phyloP scores from a whole-genome alignment of 2,113 vertebrate species.

The Triplophysa siluroides region DNA sequence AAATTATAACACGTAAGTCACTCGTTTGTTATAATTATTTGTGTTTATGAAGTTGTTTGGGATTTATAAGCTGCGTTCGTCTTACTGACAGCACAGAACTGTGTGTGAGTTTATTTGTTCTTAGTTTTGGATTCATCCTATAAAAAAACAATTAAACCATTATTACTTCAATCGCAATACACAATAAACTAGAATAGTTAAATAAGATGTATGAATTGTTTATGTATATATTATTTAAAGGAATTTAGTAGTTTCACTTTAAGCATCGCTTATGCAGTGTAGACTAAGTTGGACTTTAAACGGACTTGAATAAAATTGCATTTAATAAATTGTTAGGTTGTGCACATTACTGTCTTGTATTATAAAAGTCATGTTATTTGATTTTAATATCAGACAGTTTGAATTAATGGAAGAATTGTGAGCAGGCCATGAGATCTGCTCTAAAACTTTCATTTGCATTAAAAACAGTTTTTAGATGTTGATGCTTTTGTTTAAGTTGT shows the following conservation, averaged over 20 bases:
- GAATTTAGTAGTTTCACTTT: not conserved
- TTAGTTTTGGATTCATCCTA: not conserved
- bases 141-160: not conserved
- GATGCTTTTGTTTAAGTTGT: not conserved
- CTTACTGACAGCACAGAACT: not conserved
- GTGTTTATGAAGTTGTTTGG: not conserved
- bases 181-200: not conserved
- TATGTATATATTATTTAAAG: not conserved
- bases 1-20: slow-evolving; percentile 90
- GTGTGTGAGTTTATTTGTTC: not conserved
- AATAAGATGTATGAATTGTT: not conserved
- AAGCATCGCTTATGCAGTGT: not conserved
- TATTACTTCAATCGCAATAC: not conserved
- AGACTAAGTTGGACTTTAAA: not conserved
- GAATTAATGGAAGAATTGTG: slow-evolving; percentile 8
- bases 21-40: slow-evolving; percentile 6
- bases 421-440: slow-evolving; percentile 7
- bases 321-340: not conserved
- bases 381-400: slow-evolving; percentile 6
- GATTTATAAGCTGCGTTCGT: not conserved
- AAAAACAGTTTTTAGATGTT: not conserved
- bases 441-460: slow-evolving; percentile 5
- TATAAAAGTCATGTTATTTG: not conserved
- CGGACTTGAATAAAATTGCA: not conserved
- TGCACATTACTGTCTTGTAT: not conserved